Conservation (phyloP, 2,888 invertebrate species). For the Cyrtodaria siliqua region DNA sequence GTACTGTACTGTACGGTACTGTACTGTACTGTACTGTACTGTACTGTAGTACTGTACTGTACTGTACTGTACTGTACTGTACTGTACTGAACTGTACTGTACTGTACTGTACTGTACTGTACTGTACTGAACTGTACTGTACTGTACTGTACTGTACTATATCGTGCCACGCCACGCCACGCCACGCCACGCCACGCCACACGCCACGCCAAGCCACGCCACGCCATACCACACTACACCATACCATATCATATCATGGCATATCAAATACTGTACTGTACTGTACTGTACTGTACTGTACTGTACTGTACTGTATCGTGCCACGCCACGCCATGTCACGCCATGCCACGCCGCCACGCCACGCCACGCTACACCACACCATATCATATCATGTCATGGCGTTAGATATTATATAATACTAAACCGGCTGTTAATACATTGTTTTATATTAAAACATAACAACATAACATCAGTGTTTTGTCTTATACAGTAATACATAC, state of each 20-base stretch:
- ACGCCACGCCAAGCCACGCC: not conserved
- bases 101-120: not conserved
- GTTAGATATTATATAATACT: too few species aligned
- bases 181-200: not conserved
- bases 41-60: conserved; percentile 1
- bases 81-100: not conserved
- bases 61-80: conserved; percentile 2
- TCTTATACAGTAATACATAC: too few species aligned
- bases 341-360: not conserved
- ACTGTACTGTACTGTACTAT: not conserved
- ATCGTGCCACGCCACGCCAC: not conserved
- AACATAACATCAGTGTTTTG: too few species aligned
- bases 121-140: not conserved
- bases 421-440: too few species aligned
- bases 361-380: too few species aligned
- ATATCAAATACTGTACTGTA: too few species aligned
- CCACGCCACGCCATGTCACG: not conserved
- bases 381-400: too few species aligned
- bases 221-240: not conserved
- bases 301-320: not conserved
- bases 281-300: not conserved
- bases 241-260: not conserved
- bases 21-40: not conserved
- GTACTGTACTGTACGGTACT: not conserved
- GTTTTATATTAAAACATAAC: too few species aligned